These are phyloP conservation scores for Tholera decimalis DNA, from an alignment of 2,888 invertebrate genomes.

Conservation along the genomic window DNA sequence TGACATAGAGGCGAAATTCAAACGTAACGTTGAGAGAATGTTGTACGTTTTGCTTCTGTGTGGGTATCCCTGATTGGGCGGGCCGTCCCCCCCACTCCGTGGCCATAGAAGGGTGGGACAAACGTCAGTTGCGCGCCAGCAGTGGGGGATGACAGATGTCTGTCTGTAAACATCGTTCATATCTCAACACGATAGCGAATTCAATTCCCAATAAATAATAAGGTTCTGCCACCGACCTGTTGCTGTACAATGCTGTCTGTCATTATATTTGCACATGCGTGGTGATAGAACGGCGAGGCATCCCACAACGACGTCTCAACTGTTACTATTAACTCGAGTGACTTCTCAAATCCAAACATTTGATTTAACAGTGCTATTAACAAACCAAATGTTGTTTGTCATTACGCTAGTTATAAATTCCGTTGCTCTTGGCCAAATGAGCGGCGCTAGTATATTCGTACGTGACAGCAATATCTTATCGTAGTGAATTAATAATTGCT, in stretches of 20 bases:
- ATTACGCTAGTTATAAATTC: conserved; percentile 67
- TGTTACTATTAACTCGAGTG: conserved; percentile 65
- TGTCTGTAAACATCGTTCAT: conserved; percentile 82
- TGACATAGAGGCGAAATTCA: conserved; percentile 66
- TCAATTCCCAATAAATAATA: conserved; percentile 86
- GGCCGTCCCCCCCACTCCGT: conserved; percentile 72
- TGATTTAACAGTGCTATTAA: conserved; percentile 71
- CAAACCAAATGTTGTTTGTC: conserved; percentile 62
- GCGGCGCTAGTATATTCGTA: conserved; percentile 52
- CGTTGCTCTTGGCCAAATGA: conserved; percentile 40
- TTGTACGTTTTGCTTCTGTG: conserved; percentile 43
- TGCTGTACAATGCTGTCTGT: conserved; percentile 63
- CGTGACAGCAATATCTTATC: conserved; percentile 48
- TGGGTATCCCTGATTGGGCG: conserved; percentile 73
- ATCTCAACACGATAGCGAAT: conserved; percentile 86
- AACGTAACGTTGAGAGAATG: conserved; percentile 20
- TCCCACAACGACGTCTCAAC: conserved; percentile 45
- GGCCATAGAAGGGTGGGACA: conserved; percentile 75
- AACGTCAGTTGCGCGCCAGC: conserved; percentile 79
- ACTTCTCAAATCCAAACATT: conserved; percentile 71
- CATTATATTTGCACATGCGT: conserved; percentile 64
- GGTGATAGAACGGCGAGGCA: conserved; percentile 53
- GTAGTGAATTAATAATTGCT: conserved; percentile 40
- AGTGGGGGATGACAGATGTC: conserved; percentile 89
- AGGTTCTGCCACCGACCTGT: conserved; percentile 58